Conservation (phyloP, 2,797 vertebrate species). For the Gadopsis bispinosus region DNA sequence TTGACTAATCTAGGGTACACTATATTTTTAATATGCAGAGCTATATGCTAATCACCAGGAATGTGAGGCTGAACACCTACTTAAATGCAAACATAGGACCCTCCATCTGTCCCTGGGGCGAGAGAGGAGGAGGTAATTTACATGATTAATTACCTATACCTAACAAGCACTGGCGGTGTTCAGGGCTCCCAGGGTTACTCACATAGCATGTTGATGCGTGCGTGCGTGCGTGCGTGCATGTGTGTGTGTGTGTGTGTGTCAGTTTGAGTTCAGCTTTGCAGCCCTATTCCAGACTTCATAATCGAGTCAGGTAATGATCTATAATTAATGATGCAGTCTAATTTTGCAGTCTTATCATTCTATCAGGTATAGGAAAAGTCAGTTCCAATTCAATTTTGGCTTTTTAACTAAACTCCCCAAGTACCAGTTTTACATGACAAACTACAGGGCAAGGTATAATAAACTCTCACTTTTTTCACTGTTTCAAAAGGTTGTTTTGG, state of each 20-base stretch:
- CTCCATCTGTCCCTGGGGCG: constrained; percentile 72
- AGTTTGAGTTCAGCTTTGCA: constrained; percentile 16
- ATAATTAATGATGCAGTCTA: constrained; percentile 63
- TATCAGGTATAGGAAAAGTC: constrained; percentile 37
- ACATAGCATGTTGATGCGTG: constrained; percentile 47
- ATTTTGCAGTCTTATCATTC: constrained; percentile 47
- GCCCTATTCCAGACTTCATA: constrained; percentile 44
- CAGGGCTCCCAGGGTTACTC: constrained; percentile 56
- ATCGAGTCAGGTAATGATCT: constrained; percentile 65
- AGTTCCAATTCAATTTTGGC: constrained; percentile 26
- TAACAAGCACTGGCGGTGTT: constrained; percentile 68
- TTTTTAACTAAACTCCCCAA: not conserved
- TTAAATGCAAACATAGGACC: constrained; percentile 77
- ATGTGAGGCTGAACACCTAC: constrained; percentile 66
- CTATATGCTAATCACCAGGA: constrained; percentile 66
- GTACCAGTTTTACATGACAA: constrained; percentile 12
- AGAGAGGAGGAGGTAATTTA: constrained; percentile 75
- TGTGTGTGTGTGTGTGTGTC: constrained; percentile 11
- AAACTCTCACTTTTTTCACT: not conserved
- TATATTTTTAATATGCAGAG: constrained; percentile 58
- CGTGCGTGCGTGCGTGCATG: constrained; percentile 8
- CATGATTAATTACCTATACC: constrained; percentile 82
- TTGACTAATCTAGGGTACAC: constrained; percentile 49
- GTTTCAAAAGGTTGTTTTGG: not conserved
- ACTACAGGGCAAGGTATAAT: not conserved